Conservation (phyloP, 2,113 vertebrate genomes). For the Spea bombifrons region DNA sequence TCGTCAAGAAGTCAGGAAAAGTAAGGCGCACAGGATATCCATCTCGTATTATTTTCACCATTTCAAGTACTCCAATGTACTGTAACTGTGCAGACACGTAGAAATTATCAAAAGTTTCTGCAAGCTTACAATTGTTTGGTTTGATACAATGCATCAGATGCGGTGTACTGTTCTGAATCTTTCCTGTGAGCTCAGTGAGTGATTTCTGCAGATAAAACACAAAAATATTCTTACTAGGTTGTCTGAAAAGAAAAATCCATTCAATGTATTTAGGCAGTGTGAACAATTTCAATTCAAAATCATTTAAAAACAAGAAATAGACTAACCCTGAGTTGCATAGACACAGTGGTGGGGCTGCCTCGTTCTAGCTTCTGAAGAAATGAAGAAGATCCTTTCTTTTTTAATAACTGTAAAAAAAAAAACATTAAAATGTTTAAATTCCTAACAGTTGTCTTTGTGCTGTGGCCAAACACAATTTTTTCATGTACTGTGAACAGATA, state of each 20-base stretch:
- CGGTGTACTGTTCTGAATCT: constrained; percentile 76
- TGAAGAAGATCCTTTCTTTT: constrained; percentile 84
- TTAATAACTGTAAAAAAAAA: constrained; percentile 72
- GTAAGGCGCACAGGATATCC: constrained; percentile 84
- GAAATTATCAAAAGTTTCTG: constrained; percentile 81
- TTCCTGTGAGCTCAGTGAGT: constrained; percentile 77
- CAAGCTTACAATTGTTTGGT: constrained; percentile 73
- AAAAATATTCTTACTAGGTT: too few species aligned
- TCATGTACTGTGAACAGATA: background rate
- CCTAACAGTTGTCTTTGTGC: background rate
- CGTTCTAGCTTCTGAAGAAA: constrained; percentile 81
- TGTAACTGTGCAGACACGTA: constrained; percentile 90
- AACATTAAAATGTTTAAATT: constrained; percentile 18
- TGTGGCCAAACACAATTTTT: background rate
- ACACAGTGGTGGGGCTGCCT: constrained; percentile 77
- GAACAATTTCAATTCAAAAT: too few species aligned
- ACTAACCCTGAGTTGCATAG: constrained; percentile 83
- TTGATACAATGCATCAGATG: constrained; percentile 89
- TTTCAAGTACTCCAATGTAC: constrained; percentile 86
- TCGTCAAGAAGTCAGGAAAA: constrained; percentile 82
- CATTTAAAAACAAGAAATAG: background rate
- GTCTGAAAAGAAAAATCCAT: too few species aligned
- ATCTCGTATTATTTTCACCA: constrained; percentile 87
- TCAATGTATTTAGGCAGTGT: too few species aligned
- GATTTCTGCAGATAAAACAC: constrained; percentile 70